Evolutionary conservation across 2,797 vertebrate genomes (phyloP).

Genomic region (Cyprinella venusta): DNA sequence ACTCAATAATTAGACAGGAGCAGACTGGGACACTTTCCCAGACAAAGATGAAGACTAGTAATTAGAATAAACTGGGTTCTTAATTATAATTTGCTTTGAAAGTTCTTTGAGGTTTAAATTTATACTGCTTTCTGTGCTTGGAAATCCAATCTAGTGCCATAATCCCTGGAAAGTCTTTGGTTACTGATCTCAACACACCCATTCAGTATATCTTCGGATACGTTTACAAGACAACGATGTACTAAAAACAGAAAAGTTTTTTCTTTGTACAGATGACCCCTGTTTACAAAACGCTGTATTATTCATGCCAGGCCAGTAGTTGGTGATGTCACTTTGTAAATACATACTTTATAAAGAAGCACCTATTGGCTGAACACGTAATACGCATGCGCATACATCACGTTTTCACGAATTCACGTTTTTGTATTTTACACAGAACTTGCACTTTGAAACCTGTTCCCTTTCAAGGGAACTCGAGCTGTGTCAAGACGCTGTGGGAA

Average conservation of each 20-base stretch:
- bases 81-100: slow-evolving; percentile 31
- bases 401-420: not conserved
- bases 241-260: not conserved
- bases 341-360: no score
- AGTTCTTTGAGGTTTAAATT: not conserved
- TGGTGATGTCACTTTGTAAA: not conserved
- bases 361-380: no score
- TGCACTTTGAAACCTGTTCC: not conserved
- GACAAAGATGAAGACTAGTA: slow-evolving; percentile 33
- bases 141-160: not conserved
- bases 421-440: not conserved
- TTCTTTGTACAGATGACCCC: not conserved
- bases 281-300: not conserved
- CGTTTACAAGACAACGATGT: not conserved
- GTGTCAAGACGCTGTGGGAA: no score
- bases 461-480: no score
- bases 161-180: not conserved
- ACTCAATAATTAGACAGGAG: slow-evolving; percentile 46
- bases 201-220: not conserved
- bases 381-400: no score
- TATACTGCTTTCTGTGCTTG: not conserved
- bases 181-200: not conserved
- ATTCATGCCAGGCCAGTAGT: not conserved
- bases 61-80: slow-evolving; percentile 15
- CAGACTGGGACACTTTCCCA: slow-evolving; percentile 23